phyloP scores from a whole-genome alignment of 2,888 invertebrate species.

The Cataglyphis livida region DNA sequence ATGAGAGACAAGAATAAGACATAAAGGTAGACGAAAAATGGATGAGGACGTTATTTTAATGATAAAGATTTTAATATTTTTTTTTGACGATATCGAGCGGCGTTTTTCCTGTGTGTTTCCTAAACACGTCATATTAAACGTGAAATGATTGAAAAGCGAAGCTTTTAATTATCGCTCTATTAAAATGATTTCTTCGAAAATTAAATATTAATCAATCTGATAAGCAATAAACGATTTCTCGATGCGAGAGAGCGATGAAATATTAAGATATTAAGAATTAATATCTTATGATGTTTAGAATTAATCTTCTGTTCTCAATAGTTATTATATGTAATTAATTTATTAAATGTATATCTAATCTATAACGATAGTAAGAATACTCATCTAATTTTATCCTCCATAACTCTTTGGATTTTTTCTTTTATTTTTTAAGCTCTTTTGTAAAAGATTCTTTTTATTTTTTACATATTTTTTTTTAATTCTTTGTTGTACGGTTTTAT shows the following conservation, averaged over 20 bases:
- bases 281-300: neutral
- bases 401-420: neutral
- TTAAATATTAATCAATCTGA: neutral
- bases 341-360: neutral
- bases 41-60: neutral
- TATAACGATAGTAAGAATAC: neutral
- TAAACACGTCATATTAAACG: neutral
- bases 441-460: neutral
- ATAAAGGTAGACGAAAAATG: neutral
- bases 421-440: neutral
- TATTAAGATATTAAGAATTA: neutral
- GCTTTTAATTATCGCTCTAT: neutral
- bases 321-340: constrained; percentile 8
- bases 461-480: neutral
- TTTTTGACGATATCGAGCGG: neutral
- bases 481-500: neutral
- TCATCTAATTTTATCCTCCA: neutral
- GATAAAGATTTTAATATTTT: neutral
- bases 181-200: constrained; percentile 5
- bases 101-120: neutral
- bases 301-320: neutral
- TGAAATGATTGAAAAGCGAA: neutral
- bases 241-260: neutral
- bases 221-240: constrained; percentile 13
- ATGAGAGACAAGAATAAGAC: neutral